phyloP scores from a whole-genome alignment of 2,797 vertebrate genomes.

The Emys orbicularis region DNA sequence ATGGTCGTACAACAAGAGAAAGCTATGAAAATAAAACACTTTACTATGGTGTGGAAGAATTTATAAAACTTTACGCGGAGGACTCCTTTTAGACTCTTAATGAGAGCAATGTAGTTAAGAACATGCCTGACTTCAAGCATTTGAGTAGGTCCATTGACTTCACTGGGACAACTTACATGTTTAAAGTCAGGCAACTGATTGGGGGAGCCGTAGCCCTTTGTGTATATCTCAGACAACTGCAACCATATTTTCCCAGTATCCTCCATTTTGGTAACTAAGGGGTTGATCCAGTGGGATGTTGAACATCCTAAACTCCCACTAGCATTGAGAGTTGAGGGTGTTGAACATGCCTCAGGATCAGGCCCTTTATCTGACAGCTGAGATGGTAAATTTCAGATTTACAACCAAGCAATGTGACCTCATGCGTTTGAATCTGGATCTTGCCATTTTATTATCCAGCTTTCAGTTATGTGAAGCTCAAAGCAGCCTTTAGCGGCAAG shows the following conservation, averaged over 20 bases:
- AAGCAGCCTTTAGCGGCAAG: neutral
- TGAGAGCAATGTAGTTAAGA: neutral
- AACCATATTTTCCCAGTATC: neutral
- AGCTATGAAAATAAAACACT: slow-evolving; percentile 37
- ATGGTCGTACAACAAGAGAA: slow-evolving; percentile 27
- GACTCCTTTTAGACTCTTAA: neutral
- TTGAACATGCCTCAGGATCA: neutral
- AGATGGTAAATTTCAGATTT: neutral
- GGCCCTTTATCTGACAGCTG: neutral
- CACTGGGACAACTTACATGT: neutral
- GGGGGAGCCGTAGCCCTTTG: neutral
- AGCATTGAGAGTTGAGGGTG: neutral
- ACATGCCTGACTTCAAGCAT: neutral
- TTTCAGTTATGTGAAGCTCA: neutral
- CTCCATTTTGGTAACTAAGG: neutral
- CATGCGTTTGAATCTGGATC: neutral
- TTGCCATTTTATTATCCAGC: neutral
- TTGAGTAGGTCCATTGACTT: neutral
- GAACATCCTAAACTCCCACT: neutral
- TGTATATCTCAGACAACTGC: neutral
- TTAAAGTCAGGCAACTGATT: neutral
- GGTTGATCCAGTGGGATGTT: neutral
- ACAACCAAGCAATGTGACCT: neutral
- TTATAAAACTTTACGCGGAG: neutral
- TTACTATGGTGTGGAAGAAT: neutral